Evolutionary conservation across 2,888 invertebrate genomes (phyloP), one percentile per base, ranked within the genome.

Genomic region (Epinotia nisella): DNA sequence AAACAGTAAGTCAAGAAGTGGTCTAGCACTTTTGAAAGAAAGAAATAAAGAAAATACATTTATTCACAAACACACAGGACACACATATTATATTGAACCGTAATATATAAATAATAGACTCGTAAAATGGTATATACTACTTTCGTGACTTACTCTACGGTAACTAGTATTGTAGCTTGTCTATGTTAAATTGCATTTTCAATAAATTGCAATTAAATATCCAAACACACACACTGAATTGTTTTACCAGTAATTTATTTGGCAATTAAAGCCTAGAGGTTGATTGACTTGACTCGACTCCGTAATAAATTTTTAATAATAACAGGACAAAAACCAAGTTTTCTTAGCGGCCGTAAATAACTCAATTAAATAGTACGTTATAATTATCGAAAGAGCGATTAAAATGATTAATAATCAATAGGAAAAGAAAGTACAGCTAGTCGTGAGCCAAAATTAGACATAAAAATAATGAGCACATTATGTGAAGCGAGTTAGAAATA

Each of bases 391-490:
- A 24, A 41, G 45, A 69, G 80, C 81, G 82, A 85, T 88, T 85
- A 85, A 86, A 87, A 86, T 88, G 81, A 85, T 87, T 86, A 88
- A 90, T 91, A 91, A 91, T 91, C 91, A 91, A 92, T 92, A 80
- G 80, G 81, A 82, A 86, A 86, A 79, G 90, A 91, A 91, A 92
- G 92, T 91, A 88, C 89, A 80, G 90, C 89, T 90, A 90, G 85
- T 71, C 73, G 76, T 75, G 85, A 86, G 82, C 82, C 85, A 87
- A 86, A 85, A 82, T 85, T 84, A 84, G 83, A 85, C 82, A 83
- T 83, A 88, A 90, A 92, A 91, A 88, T 90, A 91, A 92, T 91
- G 89, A 90, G 89, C 81, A 85, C 83, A 84, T 88, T 87, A 83
- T 88, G 89, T 88, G 87, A 87, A 86, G 85, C 85, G 88, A 84